Base-by-base conservation (phyloP, 2,797 vertebrate genomes). In the Lemur catta region DNA sequence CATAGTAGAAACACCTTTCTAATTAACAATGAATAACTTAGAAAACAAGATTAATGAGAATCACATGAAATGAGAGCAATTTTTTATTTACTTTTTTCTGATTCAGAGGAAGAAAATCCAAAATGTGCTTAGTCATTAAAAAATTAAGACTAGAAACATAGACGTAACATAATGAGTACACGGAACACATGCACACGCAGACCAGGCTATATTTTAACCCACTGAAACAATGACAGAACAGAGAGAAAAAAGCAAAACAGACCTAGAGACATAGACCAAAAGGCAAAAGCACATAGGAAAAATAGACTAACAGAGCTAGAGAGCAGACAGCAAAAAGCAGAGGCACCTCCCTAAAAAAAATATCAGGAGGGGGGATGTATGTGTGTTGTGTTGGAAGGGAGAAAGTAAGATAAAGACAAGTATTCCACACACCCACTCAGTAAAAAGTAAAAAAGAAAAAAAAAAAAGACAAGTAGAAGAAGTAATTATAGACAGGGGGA, bases 41-140 rank as follows among this genome's bases (percentile, higher is more conserved):
- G 18, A 91, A 84, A 82, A 86, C 38, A 94, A 72, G 8, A 9
- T 85, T 95, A 91, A 91, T 75, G 48, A 86, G n/a, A 84, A 50
- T 75, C 24, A 85, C 71, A 30, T 93, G 4, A 95, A 94, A 72
- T 78, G 80, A 67, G 95, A 87, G 9, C 7, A 82, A 63, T 48
- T 78, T 85, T 48, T 46, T 46, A 17, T 81, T 57, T 38, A 2
- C 63, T 30, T 65, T 93, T 94, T 46, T 95, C 24, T 90, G 79
- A 48, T 30, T 41, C 43, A 67, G 74, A 92, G 84, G 85, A 97
- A 89, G 97, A 93, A 35, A 63, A 43, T 59, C 38, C 88, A 94
- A 92, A 87, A 63, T 93, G 9, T 88, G 67, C 33, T 91, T 55
- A 80, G 76, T n/a, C 33, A 43, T 76, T 87, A 93, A 95, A 95